Evolutionary conservation across 2,797 vertebrate genomes (phyloP), one percentile per base, ranked within the genome.

Genomic region (Danionella dracula): DNA sequence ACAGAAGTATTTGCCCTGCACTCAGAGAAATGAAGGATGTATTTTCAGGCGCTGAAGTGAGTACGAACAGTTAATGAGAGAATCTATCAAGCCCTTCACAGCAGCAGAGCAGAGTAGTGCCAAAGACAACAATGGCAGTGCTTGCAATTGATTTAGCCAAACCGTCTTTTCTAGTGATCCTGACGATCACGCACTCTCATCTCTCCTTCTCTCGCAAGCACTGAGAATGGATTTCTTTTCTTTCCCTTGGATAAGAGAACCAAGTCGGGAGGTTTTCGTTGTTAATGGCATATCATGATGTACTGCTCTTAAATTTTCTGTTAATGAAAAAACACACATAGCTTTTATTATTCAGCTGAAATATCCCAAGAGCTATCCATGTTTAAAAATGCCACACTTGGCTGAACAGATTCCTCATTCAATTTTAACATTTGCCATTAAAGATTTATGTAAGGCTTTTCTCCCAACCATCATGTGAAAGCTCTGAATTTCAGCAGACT

Each of bases 81-180:
- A 57, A 70, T 70, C 45, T 17, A 70, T 56, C 4, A 35, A 63
- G 68, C 49, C 51, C 51, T 16, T 57, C 35, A 42, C 51, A 64
- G 51, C 27, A 55, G 67, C 41, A 1, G 34, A n/a, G 41, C 49
- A 45, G 27, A 69, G 42, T 29, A 62, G 45, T 42, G 50, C 31
- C 50, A 55, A 19, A 40, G 12, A 66, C 64, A 56, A 66, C 64
- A 66, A 62, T 40, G 42, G 44, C 44, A 49, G 21, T 4, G 13
- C 29, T 51, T 9, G 21, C 37, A 57, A 70, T 70, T 56, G 44
- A 58, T 70, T 64, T 56, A 70, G 45, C 31, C 31, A 27, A 27
- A 49, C 42, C 34, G 48, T 37, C 46, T 42, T 32, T 60, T 50
- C 40, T 20, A 19, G 19, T 29, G 56, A 42, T 48, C 42, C 50